phyloP scores from a whole-genome alignment of 2,888 invertebrate species.

The Thalpophila matura region DNA sequence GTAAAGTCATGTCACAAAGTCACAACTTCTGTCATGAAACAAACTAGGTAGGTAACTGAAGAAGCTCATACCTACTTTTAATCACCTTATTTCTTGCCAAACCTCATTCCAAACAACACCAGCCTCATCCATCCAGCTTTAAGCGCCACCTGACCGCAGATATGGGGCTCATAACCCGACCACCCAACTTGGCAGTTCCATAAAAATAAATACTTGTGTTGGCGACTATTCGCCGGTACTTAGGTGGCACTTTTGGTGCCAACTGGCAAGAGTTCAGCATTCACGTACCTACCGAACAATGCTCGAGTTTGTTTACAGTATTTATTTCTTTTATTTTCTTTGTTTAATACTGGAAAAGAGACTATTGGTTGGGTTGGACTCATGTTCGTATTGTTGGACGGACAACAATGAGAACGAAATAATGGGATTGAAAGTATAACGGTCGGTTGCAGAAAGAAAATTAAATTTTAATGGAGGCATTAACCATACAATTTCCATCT shows the following conservation, averaged over 20 bases:
- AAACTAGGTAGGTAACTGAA: no score
- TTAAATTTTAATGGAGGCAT: not conserved
- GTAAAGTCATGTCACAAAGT: no score
- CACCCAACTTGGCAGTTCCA: constrained; percentile 14
- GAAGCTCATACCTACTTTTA: not conserved
- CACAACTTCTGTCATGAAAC: no score
- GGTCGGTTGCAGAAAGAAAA: no score
- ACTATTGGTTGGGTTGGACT: constrained; percentile 1
- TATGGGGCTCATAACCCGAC: constrained; percentile 39
- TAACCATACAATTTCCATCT: no score
- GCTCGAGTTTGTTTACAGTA: constrained; percentile 55
- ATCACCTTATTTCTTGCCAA: constrained; percentile 14
- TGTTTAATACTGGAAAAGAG: not conserved
- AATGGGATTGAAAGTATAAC: no score
- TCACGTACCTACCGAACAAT: constrained; percentile 48
- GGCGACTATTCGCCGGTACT: constrained; percentile 47
- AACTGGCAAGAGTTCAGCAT: constrained; percentile 69
- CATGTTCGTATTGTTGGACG: constrained; percentile 2
- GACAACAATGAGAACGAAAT: not conserved
- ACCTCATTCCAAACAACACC: constrained; percentile 6
- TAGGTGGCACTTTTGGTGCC: constrained; percentile 62
- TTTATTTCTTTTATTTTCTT: constrained; percentile 35
- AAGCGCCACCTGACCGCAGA: constrained; percentile 34
- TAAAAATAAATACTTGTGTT: constrained; percentile 62
- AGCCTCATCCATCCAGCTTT: constrained; percentile 19